Percentiles rank a stretch among this genome's conserved stretches.
These are phyloP conservation scores for Pantala flavescens DNA, from an alignment of 1,140 invertebrate species.

Conservation along the genomic window DNA sequence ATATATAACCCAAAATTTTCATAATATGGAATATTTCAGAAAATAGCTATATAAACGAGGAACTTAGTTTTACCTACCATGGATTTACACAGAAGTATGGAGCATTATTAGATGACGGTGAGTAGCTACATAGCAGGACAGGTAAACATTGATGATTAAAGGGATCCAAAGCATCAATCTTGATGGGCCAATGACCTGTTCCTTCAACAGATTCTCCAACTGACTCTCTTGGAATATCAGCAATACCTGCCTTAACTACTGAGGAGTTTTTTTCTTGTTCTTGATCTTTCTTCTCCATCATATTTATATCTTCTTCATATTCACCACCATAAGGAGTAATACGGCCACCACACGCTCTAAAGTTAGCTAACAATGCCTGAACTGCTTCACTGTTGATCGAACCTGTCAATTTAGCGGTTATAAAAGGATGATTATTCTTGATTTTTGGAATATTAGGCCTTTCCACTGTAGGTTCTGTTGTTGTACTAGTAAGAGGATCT, in stretches of 20 bases:
- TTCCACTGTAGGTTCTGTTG: neutral
- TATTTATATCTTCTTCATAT: conserved; percentile 16
- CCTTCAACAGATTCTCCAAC: neutral
- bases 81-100: conserved; percentile 83
- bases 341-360: conserved; percentile 72
- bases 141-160: conserved; percentile 78
- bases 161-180: conserved; percentile 71
- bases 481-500: neutral
- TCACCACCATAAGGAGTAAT: conserved; percentile 35
- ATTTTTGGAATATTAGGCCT: neutral
- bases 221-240: neutral
- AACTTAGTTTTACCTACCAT: conserved; percentile 44
- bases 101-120: conserved; percentile 63
- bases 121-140: conserved; percentile 87
- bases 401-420: conserved; percentile 53
- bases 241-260: neutral
- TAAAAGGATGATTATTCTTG: conserved; percentile 53
- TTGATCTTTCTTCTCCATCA: conserved; percentile 26
- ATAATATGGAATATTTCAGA: no score
- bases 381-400: conserved; percentile 46
- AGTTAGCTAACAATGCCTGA: conserved; percentile 67
- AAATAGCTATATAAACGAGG: no score
- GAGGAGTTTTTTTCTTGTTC: conserved; percentile 26
- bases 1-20: no score
- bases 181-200: conserved; percentile 7